Evolutionary conservation across 2,888 invertebrate species (phyloP).

Genomic region (Rhopalosiphum nymphaeae): DNA sequence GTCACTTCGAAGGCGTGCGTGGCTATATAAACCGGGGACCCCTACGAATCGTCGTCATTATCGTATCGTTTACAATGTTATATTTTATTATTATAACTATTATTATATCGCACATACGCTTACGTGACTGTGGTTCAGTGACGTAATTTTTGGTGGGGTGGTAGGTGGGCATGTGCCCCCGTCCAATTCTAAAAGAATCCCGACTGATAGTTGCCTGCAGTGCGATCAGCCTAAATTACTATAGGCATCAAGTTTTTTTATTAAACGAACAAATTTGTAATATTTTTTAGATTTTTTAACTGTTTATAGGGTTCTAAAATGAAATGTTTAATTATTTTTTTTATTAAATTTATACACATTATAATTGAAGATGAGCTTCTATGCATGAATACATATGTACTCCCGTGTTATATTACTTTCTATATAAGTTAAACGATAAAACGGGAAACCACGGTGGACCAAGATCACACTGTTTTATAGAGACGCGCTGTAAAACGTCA

Average conservation of each 20-base stretch:
- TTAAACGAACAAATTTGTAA: background rate
- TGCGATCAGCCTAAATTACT: no score
- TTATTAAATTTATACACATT: background rate
- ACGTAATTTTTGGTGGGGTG: background rate
- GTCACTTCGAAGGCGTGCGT: background rate
- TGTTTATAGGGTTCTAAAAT: background rate
- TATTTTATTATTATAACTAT: background rate
- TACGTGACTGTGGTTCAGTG: background rate
- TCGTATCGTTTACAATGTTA: constrained; percentile 1
- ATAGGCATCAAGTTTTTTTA: background rate
- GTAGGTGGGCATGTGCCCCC: background rate
- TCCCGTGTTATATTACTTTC: background rate
- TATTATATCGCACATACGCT: background rate
- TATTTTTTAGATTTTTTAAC: no score
- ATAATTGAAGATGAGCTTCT: background rate
- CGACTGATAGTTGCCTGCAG: background rate
- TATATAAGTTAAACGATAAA: background rate
- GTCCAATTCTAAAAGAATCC: background rate
- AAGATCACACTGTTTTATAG: background rate
- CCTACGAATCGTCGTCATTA: background rate
- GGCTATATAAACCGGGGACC: background rate
- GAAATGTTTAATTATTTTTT: background rate
- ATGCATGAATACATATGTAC: background rate
- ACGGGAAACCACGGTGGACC: background rate
- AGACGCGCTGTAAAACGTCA: background rate